phyloP scores from a whole-genome alignment of 1,140 invertebrate species.

The Drosophila aff. region DNA sequence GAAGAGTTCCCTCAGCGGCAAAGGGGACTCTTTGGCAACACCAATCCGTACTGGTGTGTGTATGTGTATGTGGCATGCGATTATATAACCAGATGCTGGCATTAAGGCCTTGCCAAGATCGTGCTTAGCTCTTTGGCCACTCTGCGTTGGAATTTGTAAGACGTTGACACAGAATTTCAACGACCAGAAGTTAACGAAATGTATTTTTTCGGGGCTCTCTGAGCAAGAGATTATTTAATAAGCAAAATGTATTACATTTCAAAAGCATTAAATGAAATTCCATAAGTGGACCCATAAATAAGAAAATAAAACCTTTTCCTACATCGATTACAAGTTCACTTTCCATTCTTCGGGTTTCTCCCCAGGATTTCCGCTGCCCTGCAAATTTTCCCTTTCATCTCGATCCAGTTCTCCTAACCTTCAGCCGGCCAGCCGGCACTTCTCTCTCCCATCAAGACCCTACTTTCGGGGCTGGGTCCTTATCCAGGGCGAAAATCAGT shows the following conservation, averaged over 20 bases:
- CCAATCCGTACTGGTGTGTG: slow-evolving; percentile 22
- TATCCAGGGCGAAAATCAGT: slow-evolving; percentile 64
- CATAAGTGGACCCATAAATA: slow-evolving; percentile 7
- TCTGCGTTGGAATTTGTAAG: slow-evolving; percentile 39
- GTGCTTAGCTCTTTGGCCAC: slow-evolving; percentile 28
- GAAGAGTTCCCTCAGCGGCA: slow-evolving; percentile 45
- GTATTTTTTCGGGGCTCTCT: background rate
- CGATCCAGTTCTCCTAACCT: slow-evolving; percentile 42
- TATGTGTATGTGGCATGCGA: slow-evolving; percentile 40
- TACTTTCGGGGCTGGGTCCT: slow-evolving; percentile 18
- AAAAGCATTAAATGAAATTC: background rate
- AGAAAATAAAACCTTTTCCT: slow-evolving; percentile 1
- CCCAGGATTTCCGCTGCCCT: slow-evolving; percentile 40
- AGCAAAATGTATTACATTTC: background rate
- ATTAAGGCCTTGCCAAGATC: slow-evolving; percentile 60
- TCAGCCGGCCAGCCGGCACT: slow-evolving; percentile 20
- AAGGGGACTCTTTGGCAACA: slow-evolving; percentile 58
- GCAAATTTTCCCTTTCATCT: slow-evolving; percentile 40
- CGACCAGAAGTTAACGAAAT: slow-evolving; percentile 18
- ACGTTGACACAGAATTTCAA: slow-evolving; percentile 45
- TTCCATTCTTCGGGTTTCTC: slow-evolving; percentile 41
- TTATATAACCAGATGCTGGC: slow-evolving; percentile 71
- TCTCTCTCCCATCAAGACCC: slow-evolving; percentile 11
- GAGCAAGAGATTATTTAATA: background rate
- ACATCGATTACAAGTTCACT: slow-evolving; percentile 10